Percentiles rank a stretch among this genome's conserved stretches.
These are phyloP conservation scores for Menidia beryllina DNA, from an alignment of 2,113 vertebrate genomes.

Conservation along the genomic window DNA sequence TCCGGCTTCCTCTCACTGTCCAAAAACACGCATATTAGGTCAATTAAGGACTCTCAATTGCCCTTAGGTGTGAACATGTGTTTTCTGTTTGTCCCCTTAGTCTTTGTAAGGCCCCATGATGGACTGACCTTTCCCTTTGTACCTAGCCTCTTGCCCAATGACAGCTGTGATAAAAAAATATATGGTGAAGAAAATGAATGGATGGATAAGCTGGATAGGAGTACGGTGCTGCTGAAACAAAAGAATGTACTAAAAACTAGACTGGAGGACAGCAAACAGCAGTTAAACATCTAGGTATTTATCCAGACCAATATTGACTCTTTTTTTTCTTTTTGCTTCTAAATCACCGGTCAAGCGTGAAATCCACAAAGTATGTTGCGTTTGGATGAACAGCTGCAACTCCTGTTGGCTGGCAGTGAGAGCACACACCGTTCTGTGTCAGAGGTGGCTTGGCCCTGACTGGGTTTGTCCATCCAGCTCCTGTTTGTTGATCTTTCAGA, in stretches of 20 bases:
- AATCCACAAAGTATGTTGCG: background rate
- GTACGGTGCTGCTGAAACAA: constrained; percentile 15
- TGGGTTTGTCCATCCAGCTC: constrained; percentile 2
- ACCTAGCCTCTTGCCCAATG: too few relatives aligned
- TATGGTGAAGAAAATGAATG: too few relatives aligned
- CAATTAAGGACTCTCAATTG: too few relatives aligned
- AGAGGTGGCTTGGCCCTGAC: constrained; percentile 1
- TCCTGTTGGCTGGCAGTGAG: background rate
- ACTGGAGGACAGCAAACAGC: constrained; percentile 9
- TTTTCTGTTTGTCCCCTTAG: too few relatives aligned
- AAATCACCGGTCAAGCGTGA: background rate
- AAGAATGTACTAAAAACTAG: constrained; percentile 12
- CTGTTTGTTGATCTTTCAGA: constrained; percentile 21
- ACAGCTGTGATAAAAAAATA: too few relatives aligned
- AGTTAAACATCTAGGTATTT: constrained; percentile 7
- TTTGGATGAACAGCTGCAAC: constrained; percentile 25
- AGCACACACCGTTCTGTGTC: background rate
- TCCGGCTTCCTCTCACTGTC: too few relatives aligned
- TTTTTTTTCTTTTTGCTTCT: background rate
- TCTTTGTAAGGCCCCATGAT: too few relatives aligned
- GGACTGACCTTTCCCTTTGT: too few relatives aligned
- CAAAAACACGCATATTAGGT: too few relatives aligned
- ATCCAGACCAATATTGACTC: constrained; percentile 21
- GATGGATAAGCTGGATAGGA: constrained; percentile 2
- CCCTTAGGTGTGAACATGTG: too few relatives aligned